Evolutionary conservation across 2,113 vertebrate genomes (phyloP), one percentile per base, ranked within the genome.

Genomic region (Caranx melampygus): DNA sequence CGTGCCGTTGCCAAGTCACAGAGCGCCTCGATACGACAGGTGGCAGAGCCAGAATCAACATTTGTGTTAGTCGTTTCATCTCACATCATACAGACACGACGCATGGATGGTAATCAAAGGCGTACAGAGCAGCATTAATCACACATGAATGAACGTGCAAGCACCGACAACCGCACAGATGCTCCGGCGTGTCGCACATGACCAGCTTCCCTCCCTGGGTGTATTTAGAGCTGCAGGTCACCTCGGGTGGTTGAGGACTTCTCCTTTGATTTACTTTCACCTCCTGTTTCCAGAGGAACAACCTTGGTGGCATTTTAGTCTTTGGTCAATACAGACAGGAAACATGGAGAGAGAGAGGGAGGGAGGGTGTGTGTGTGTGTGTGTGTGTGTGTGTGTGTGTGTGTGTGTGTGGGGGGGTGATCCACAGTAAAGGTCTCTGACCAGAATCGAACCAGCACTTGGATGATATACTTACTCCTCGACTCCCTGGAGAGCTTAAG

Each of bases 31-130:
- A 34, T 81, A 9, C 72, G 68, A 87, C 92, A 92, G 90, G 90
- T 92, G 91, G 89, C 79, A 9, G 84, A 52, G 87, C 78, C 52
- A 82, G 78, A 90, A 83, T 89, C 90, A 90, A 88, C 88, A 90
- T 63, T 60, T 63, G 34, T 77, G 79, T 86, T 79, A 89, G 83
- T 67, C 21, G 20, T 85, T 75, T 88, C 15, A 66, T 86, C 80
- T 82, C 13, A 60, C 55, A 86, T 76, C 66, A 21, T 14, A 65
- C 54, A 47, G 75, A 62, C 62, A 85, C 16, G 45, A 85, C 16
- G 45, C 59, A 10, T 54, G 58, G 52, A 65, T 15, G 20, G n/a
- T 59, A 66, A 74, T 65, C 60, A 83, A 4, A 84, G 20, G 52
- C 7, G 2, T 18, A 26, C 1, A 42, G 57, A 52, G 37, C 0